Percentiles rank a stretch among this genome's conserved stretches.
These are phyloP conservation scores for Halcyon senegalensis DNA, from an alignment of 2,113 vertebrate species.

Conservation along the genomic window DNA sequence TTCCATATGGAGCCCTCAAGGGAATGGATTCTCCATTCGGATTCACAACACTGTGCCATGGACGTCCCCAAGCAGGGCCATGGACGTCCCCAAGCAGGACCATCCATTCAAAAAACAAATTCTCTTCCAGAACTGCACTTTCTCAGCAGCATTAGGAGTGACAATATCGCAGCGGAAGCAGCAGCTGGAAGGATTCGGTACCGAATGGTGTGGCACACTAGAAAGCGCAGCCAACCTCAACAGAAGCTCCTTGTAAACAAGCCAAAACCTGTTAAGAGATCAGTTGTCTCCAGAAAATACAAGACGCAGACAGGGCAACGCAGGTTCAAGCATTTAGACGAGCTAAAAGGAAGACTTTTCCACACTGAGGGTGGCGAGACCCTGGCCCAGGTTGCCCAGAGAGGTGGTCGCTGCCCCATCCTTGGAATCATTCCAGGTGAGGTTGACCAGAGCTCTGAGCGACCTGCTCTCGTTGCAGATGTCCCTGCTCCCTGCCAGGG, in stretches of 20 bases:
- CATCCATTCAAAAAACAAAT: not conserved
- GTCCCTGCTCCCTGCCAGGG: too few species aligned
- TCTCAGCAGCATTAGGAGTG: not conserved
- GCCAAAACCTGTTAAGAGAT: not conserved
- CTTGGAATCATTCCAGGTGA: too few species aligned
- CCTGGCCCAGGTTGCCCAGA: not conserved
- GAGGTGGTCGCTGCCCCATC: not conserved
- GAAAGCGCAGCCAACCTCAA: not conserved
- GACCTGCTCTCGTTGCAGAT: too few species aligned
- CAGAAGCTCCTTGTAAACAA: not conserved
- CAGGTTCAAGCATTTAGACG: too few species aligned
- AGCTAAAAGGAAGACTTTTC: not conserved
- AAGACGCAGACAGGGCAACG: too few species aligned
- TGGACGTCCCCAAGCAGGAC: not conserved
- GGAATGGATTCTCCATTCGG: not conserved
- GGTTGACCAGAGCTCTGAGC: too few species aligned
- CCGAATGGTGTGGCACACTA: not conserved
- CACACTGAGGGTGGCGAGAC: too few species aligned
- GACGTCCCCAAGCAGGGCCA: not conserved
- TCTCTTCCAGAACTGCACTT: not conserved
- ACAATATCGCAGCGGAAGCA: not conserved
- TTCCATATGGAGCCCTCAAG: not conserved
- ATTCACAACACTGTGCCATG: not conserved
- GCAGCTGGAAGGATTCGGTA: not conserved
- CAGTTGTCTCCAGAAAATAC: not conserved